Percentiles rank a stretch among this genome's conserved stretches.
phyloP scores from a whole-genome alignment of 2,113 vertebrate species.

The Aplodontia rufa region DNA sequence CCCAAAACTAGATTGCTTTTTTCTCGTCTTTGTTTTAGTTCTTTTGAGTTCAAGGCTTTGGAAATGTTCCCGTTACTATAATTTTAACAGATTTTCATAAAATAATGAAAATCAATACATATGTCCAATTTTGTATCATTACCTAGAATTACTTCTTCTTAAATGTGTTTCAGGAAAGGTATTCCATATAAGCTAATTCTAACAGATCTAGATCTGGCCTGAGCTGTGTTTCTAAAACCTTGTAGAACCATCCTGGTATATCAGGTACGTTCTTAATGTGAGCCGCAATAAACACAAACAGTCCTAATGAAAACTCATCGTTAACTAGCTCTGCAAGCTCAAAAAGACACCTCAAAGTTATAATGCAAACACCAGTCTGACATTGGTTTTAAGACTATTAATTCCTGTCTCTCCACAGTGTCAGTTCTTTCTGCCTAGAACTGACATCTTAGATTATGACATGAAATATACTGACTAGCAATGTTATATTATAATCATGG shows the following conservation, averaged over 20 bases:
- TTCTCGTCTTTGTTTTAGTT: not conserved
- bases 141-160: constrained; percentile 1
- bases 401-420: no score
- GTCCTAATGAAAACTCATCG: no score
- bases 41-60: not conserved
- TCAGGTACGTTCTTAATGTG: no score
- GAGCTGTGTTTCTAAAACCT: not conserved
- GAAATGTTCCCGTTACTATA: not conserved
- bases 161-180: constrained; percentile 17
- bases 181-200: not conserved
- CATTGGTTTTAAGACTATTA: no score
- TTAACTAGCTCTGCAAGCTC: no score
- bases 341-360: no score
- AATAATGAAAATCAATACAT: not conserved
- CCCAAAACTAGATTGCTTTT: not conserved
- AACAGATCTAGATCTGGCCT: not conserved
- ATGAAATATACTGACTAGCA: not conserved
- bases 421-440: not conserved
- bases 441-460: not conserved
- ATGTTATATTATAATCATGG: not conserved
- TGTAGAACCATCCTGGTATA: no score
- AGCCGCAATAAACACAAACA: no score
- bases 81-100: constrained; percentile 11
- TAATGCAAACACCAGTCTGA: no score
- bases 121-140: not conserved